These are phyloP conservation scores for Calameuta idolon DNA, from an alignment of 2,888 invertebrate species.

Conservation along the genomic window DNA sequence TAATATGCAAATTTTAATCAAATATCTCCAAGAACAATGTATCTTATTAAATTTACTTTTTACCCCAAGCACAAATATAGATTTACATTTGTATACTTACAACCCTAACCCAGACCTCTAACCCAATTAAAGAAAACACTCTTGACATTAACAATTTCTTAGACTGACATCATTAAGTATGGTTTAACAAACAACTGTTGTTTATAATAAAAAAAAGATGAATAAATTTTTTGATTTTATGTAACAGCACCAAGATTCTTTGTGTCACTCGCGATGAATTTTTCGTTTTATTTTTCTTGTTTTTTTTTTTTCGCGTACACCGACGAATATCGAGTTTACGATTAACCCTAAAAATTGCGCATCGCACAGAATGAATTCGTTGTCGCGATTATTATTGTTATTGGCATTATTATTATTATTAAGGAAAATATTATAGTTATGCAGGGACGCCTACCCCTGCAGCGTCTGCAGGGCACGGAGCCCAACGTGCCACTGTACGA, in stretches of 20 bases:
- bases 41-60: background rate
- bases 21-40: background rate
- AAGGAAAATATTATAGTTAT: background rate
- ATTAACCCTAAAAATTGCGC: background rate
- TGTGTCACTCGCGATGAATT: background rate
- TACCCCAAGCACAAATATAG: background rate
- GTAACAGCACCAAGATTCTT: background rate
- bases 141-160: background rate
- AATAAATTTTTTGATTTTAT: background rate
- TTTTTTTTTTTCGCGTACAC: background rate
- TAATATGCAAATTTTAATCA: background rate
- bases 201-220: background rate
- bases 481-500: conserved; percentile 42
- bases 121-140: background rate
- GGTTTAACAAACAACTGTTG: background rate
- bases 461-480: conserved; percentile 25
- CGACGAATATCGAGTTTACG: background rate
- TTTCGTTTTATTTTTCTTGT: background rate
- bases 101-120: background rate
- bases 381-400: background rate
- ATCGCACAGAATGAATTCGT: background rate
- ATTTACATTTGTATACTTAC: background rate
- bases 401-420: background rate
- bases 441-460: conserved; percentile 17
- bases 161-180: background rate